Base-by-base conservation (phyloP, 2,888 invertebrate genomes). In the Silvanus unidentatus region DNA sequence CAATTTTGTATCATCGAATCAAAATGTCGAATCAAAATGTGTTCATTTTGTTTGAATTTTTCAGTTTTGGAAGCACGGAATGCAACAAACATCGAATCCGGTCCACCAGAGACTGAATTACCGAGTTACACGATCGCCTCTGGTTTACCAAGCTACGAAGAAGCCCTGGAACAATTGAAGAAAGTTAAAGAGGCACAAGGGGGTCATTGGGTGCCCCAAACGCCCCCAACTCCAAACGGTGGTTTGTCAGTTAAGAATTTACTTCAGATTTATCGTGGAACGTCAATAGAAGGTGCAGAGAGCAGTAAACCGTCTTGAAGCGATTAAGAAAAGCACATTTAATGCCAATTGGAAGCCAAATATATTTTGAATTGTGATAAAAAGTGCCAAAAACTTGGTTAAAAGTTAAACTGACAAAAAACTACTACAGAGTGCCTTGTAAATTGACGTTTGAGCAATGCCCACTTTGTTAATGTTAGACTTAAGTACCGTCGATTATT, bases 41-140 rank as follows among this genome's bases (percentile, higher is more conserved):
- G n/a, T n/a, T n/a, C n/a, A n/a, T n/a, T n/a, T n/a, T n/a, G n/a
- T n/a, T n/a, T n/a, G n/a, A n/a, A n/a, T n/a, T n/a, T n/a, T n/a
- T 3, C 71, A 77, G 77, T 76, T 60, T 69, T 75, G 47, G 63
- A 69, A 53, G 53, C 59, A 37, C 57, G 66, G 42, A 60, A 57
- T 32, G 46, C 58, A 8, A 58, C 58, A 29, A 65, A 61, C 42
- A 34, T 66, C 10, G 71, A 69, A 58, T 48, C 69, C 39, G 73
- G 73, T 42, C 44, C 54, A 30, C 34, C 45, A 5, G 77, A 77
- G 44, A 66, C 66, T 2, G 79, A 78, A 52, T 62, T 81, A 47
- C 81, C 81, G 10, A 80, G 78, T 50, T 81, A 81, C 58, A 80
- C 80, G 2, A 74, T 80, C 43, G 81, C 79, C 37, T 80, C 81